Evolutionary conservation across 2,113 vertebrate species (phyloP), one percentile per base, ranked within the genome.

Genomic region (Ranitomeya imitator): DNA sequence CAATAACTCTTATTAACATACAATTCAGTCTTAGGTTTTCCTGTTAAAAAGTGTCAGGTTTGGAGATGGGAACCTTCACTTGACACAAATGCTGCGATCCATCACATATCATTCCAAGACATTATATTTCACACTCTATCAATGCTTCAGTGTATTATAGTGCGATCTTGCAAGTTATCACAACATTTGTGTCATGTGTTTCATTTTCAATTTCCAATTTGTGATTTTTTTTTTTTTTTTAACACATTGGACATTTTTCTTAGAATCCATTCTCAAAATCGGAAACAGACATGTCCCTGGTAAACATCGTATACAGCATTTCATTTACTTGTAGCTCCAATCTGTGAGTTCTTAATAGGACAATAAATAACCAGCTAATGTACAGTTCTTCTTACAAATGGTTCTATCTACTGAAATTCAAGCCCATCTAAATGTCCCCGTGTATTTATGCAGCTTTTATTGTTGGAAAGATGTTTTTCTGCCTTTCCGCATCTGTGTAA

Each of bases 381-480:
- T 79, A n/a, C 19, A 23, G 6, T 23, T 55, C 52, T 26, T 57
- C 77, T 79, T 79, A 55, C 13, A 77, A 21, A 19, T 77, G 45
- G 4, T 77, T 54, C 45, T 54, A 19, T 12, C 19, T 19, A 19
- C 8, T 71, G 45, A 85, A 71, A 85, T 71, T 73, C 57, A 74
- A 74, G 18, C 52, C 51, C 9, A 12, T 85, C 7, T 15, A 73
- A 85, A 57, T 71, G n/a, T 19, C 2, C n/a, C n/a, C 23, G 14
- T 73, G 83, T 14, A 54, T 59, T 85, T 19, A 85, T 37, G 54
- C 23, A 85, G 67, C 6, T 23, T 45, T 13, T 1, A 15, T 57
- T 52, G 21, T 52, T 31, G 13, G 59, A 78, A 63, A 21, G 26
- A 85, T 60, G 61, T 61, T 63, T 60, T 86, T 78, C 54, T 78